These are phyloP conservation scores for Drosophila pseudotakahashii DNA, from an alignment of 2,888 invertebrate species.

Conservation along the genomic window DNA sequence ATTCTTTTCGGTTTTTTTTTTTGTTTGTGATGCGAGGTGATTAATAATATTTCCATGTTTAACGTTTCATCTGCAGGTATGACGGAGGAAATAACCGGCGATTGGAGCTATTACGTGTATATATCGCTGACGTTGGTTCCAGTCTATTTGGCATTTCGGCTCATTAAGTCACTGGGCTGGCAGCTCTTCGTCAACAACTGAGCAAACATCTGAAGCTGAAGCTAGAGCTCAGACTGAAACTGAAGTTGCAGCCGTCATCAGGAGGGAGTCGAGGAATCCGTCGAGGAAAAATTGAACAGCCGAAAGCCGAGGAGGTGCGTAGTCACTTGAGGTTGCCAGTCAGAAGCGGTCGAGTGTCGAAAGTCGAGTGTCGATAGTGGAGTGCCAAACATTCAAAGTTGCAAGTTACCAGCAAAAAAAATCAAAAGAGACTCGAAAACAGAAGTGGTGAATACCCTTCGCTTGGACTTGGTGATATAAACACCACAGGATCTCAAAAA, in stretches of 20 bases:
- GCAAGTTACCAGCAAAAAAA: slow-evolving; percentile 6
- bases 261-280: slow-evolving; percentile 1
- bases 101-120: slow-evolving; percentile 83
- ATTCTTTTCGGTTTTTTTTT: background rate
- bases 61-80: slow-evolving; percentile 72
- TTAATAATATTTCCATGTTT: slow-evolving; percentile 27
- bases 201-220: slow-evolving; percentile 62
- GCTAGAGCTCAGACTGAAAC: slow-evolving; percentile 1
- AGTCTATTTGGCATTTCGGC: slow-evolving; percentile 84
- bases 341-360: slow-evolving; percentile 46
- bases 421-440: background rate
- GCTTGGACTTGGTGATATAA: too few species aligned
- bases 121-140: slow-evolving; percentile 83
- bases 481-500: too few species aligned
- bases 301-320: slow-evolving; percentile 59
- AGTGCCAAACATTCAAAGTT: slow-evolving; percentile 6
- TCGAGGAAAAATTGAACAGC: slow-evolving; percentile 12
- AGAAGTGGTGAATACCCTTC: too few species aligned
- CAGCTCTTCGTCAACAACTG: slow-evolving; percentile 84
- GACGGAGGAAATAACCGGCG: slow-evolving; percentile 84
- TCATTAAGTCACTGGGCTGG: slow-evolving; percentile 84
- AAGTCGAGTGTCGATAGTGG: slow-evolving; percentile 13
- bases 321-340: slow-evolving; percentile 59
- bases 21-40: slow-evolving; percentile 15
- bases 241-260: slow-evolving; percentile 8